phyloP scores from a whole-genome alignment of 2,888 invertebrate species.

The Melinaea marsaeus region DNA sequence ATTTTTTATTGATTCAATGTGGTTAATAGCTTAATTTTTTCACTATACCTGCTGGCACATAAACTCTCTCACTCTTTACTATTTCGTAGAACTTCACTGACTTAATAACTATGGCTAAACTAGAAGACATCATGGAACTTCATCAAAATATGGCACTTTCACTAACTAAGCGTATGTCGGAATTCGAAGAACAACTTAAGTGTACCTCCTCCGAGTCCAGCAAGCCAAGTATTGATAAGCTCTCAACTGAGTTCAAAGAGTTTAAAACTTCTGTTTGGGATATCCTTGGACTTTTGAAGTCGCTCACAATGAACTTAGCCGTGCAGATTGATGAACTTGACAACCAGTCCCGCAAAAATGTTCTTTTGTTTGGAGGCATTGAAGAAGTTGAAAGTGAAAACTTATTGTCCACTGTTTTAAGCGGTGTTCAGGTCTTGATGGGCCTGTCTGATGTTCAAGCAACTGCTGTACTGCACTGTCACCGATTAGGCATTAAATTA shows the following conservation, averaged over 20 bases:
- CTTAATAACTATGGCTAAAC: too few relatives aligned
- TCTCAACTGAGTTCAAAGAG: neutral
- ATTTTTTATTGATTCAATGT: too few relatives aligned
- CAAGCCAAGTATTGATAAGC: too few relatives aligned
- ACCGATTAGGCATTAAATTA: neutral
- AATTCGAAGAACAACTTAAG: too few relatives aligned
- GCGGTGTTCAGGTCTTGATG: neutral
- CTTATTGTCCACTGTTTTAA: neutral
- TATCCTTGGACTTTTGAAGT: conserved; percentile 5
- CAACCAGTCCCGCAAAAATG: conserved; percentile 3
- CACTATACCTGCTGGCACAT: too few relatives aligned
- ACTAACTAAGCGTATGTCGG: too few relatives aligned
- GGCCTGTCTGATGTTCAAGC: conserved; percentile 3
- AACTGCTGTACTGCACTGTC: conserved; percentile 4
- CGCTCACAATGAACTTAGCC: neutral
- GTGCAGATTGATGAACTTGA: conserved; percentile 7
- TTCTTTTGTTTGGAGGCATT: conserved; percentile 5
- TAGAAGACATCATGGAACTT: too few relatives aligned
- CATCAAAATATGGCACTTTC: too few relatives aligned
- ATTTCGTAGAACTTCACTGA: too few relatives aligned
- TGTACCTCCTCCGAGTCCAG: too few relatives aligned
- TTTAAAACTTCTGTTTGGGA: conserved; percentile 9
- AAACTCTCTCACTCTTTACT: too few relatives aligned
- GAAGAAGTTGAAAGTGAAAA: conserved; percentile 6
- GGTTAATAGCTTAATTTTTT: too few relatives aligned